Evolutionary conservation across 2,797 vertebrate species (phyloP).

Genomic region (Decapterus maruadsi): DNA sequence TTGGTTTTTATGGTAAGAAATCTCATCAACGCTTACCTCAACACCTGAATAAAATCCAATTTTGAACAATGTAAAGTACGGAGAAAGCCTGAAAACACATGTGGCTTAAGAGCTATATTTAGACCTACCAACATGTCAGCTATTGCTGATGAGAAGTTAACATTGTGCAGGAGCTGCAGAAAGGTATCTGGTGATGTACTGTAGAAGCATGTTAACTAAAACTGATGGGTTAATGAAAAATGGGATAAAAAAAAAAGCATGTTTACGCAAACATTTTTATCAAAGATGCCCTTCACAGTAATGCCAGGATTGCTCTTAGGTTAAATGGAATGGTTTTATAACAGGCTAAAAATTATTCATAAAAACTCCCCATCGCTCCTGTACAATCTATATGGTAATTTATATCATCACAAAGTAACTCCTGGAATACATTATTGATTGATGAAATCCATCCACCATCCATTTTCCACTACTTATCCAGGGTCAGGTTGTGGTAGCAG

Average conservation of each 20-base stretch:
- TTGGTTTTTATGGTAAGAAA: conserved; percentile 6
- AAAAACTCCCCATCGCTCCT: background rate
- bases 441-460: conserved; percentile 31
- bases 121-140: background rate
- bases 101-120: conserved; percentile 10
- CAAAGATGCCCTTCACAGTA: conserved; percentile 6
- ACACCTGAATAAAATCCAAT: background rate
- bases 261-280: conserved; percentile 10
- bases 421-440: conserved; percentile 17
- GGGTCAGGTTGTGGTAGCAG: background rate
- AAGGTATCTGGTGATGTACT: background rate
- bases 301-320: background rate
- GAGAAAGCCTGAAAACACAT: background rate
- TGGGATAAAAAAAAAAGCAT: background rate
- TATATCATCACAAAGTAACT: conserved; percentile 22
- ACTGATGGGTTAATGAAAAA: conserved; percentile 4
- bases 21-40: background rate
- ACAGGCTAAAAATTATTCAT: conserved; percentile 28
- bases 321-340: conserved; percentile 13
- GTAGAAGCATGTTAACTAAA: conserved; percentile 8
- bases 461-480: conserved; percentile 13
- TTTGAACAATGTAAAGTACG: background rate
- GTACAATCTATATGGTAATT: conserved; percentile 51
- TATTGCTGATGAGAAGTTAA: background rate
- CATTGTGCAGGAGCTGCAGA: background rate